Evolutionary conservation across 2,113 vertebrate species (phyloP).

Genomic region (Antigone vipio): DNA sequence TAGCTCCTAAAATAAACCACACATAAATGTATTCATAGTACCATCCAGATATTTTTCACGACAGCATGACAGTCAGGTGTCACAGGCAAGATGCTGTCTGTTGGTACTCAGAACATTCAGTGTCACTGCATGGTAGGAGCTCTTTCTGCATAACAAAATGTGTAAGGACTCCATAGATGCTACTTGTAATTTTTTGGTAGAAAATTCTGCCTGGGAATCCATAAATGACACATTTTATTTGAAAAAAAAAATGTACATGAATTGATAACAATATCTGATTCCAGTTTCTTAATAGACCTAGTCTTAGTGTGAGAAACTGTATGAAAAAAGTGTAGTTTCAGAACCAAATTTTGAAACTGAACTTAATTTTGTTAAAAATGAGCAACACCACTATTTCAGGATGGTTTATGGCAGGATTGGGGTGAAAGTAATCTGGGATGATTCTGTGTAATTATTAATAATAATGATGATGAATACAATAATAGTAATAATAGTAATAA

Average conservation of each 20-base stretch:
- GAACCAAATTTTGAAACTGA: background rate
- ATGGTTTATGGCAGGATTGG: background rate
- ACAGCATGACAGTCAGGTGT: slow-evolving; percentile 42
- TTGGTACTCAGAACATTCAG: background rate
- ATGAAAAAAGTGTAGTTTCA: background rate
- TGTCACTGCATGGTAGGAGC: background rate
- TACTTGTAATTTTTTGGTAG: background rate
- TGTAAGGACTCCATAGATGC: background rate
- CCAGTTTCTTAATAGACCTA: background rate
- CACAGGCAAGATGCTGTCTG: background rate
- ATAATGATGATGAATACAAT: background rate
- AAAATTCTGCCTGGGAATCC: background rate
- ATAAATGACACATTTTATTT: background rate
- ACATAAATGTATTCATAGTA: background rate
- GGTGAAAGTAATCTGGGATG: background rate
- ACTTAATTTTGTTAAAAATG: background rate
- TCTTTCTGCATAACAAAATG: background rate
- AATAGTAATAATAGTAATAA: background rate
- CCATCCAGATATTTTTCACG: background rate
- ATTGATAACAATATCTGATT: background rate
- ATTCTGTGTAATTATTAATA: background rate
- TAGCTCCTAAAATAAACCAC: slow-evolving; percentile 19
- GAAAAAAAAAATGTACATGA: background rate
- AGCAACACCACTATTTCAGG: background rate
- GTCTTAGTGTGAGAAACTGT: background rate